Conservation (phyloP, 2,888 invertebrate species). For the Liopterus haemorrhoidalis region DNA sequence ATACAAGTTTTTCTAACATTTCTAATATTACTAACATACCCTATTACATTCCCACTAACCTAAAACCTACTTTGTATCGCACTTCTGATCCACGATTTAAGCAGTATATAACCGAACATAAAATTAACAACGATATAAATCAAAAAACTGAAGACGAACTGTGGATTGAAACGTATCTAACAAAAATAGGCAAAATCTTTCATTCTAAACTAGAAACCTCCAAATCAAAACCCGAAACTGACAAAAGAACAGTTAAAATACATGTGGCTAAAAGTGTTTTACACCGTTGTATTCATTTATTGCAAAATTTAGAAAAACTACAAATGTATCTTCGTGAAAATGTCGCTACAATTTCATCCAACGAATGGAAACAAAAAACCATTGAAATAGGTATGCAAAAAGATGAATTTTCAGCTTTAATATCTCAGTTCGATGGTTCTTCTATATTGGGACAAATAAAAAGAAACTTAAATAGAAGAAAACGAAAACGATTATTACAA, state of each 20-base stretch:
- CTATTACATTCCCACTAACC: too few relatives aligned
- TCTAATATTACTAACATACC: too few relatives aligned
- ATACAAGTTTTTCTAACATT: conserved; percentile 3
- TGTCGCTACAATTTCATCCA: conserved; percentile 46
- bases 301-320: conserved; percentile 42
- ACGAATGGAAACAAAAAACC: conserved; percentile 53
- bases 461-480: conserved; percentile 47
- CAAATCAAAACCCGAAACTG: conserved; percentile 11
- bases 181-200: conserved; percentile 39
- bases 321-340: conserved; percentile 47
- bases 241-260: conserved; percentile 37
- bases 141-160: conserved; percentile 40
- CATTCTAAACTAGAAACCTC: conserved; percentile 32
- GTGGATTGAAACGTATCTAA: conserved; percentile 44
- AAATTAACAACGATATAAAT: conserved; percentile 21
- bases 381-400: conserved; percentile 49
- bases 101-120: too few relatives aligned
- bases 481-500: conserved; percentile 46
- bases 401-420: conserved; percentile 44
- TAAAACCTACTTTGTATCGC: too few relatives aligned
- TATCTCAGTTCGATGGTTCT: conserved; percentile 45
- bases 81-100: too few relatives aligned
- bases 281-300: conserved; percentile 38
- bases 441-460: conserved; percentile 45
- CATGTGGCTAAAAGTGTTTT: conserved; percentile 40